phyloP scores from a whole-genome alignment of 1,140 invertebrate species.

The Capitella teleta region DNA sequence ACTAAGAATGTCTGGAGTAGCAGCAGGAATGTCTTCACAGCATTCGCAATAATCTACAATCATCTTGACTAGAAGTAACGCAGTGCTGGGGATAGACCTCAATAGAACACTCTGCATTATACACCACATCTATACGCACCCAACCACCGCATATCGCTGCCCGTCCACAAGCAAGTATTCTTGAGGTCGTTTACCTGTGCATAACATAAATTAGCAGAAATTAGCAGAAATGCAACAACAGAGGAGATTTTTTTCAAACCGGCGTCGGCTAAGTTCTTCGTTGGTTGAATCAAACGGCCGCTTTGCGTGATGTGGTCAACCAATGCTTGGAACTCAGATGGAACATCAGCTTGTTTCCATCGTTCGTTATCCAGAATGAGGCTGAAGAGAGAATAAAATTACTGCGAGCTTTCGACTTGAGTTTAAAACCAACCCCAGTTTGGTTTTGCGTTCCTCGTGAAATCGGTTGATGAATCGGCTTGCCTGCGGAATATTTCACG shows the following conservation, averaged over 20 bases:
- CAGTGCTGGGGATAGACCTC: slow-evolving; percentile 46
- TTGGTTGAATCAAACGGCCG: too few relatives aligned
- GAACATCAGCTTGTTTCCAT: slow-evolving; percentile 88
- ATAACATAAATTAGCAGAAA: too few relatives aligned
- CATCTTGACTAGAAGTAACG: slow-evolving; percentile 69
- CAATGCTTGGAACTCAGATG: slow-evolving; percentile 69
- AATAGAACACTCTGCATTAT: neutral
- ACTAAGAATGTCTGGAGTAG: slow-evolving; percentile 61
- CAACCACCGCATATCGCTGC: slow-evolving; percentile 4
- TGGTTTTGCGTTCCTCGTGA: slow-evolving; percentile 75
- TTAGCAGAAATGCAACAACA: too few relatives aligned
- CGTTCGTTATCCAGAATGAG: slow-evolving; percentile 74
- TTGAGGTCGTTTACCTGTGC: too few relatives aligned
- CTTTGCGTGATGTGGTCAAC: slow-evolving; percentile 57
- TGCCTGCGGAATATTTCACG: slow-evolving; percentile 58
- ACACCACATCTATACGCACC: neutral
- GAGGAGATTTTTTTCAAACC: too few relatives aligned
- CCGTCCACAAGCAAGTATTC: slow-evolving; percentile 2
- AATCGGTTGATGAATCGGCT: slow-evolving; percentile 83
- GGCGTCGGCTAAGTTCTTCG: too few relatives aligned
- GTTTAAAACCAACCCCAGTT: slow-evolving; percentile 53
- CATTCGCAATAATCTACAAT: slow-evolving; percentile 81
- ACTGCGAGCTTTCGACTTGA: slow-evolving; percentile 1
- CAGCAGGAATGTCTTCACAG: slow-evolving; percentile 50
- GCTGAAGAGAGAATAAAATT: slow-evolving; percentile 18